Base-by-base conservation (phyloP, 2,113 vertebrate genomes). In the Acrocephalus arundinaceus region DNA sequence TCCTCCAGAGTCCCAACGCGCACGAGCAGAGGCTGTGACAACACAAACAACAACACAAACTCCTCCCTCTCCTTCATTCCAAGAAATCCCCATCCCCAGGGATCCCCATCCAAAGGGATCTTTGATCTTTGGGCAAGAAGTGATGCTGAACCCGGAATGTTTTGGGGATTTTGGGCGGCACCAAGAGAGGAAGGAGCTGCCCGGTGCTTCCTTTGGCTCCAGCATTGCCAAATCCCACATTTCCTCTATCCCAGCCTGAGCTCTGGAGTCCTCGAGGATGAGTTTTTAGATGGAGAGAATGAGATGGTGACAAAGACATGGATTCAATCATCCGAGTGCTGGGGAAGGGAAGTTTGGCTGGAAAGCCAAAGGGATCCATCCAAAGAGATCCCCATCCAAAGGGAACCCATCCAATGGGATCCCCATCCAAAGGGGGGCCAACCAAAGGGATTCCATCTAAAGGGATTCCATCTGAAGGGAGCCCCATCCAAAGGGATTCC, bases 11-110 rank as follows among this genome's bases (percentile, higher is more conserved):
- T 5, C 54, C 62, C 82, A 7, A 2, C 2, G 1, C 1, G 6
- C 37, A 24, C 31, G 3, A 15, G 72, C 72, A 31, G 54, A 76
- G 62, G 45, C 22, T 19, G 33, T 12, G 73, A 61, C 55, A 23
- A 3, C 22, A 4, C 0, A 9, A 39, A 39, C 9, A 39, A 39
- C 2, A 15, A 19, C 0, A 0, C 0, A 0, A 3, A 27, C 73
- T 70, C 15, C 28, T 37, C 18, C 55, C 55, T 52, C 35, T 52
- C 27, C 84, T 46, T 11, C 37, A 59, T 51, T 12, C 43, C 19
- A 2, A 31, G 52, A n/a, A 6, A 24, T 31, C 49, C 31, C 18
- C 18, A 46, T 46, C 31, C 13, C 2, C 0, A 49, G 43, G 20
- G 4, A 48, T 61, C 55, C 18, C 6, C 37, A 78, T 27, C 48